phyloP scores from a whole-genome alignment of 2,113 vertebrate species.

The Pomatostomus ruficeps region DNA sequence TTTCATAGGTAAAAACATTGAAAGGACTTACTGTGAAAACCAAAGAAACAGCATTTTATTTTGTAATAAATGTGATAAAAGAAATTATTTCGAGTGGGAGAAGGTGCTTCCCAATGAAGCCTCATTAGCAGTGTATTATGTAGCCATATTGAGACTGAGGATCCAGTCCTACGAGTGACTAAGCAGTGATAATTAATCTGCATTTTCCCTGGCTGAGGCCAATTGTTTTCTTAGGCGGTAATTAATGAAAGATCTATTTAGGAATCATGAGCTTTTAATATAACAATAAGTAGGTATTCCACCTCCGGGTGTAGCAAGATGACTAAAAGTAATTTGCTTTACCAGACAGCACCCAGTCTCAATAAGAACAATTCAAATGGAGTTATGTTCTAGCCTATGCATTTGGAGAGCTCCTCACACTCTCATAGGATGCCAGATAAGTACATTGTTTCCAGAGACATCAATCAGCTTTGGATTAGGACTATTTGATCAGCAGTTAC shows the following conservation, averaged over 20 bases:
- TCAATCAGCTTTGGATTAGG: background rate
- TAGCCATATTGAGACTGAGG: background rate
- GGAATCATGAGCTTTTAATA: background rate
- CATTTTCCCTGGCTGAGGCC: background rate
- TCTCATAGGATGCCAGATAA: background rate
- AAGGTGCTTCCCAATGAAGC: background rate
- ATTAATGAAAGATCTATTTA: constrained; percentile 5
- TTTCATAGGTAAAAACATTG: background rate
- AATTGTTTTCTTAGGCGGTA: background rate
- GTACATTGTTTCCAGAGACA: background rate
- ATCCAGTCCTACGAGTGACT: background rate
- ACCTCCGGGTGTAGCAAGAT: background rate
- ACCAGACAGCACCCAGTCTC: background rate
- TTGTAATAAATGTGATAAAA: background rate
- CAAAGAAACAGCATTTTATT: background rate
- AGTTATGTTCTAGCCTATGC: background rate
- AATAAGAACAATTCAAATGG: background rate
- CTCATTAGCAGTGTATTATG: background rate
- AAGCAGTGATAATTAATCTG: background rate
- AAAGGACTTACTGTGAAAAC: background rate
- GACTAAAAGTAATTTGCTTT: background rate
- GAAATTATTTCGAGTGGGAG: background rate
- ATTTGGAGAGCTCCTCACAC: background rate
- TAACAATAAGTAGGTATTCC: background rate
- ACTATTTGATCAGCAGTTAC: background rate